Evolutionary conservation across 1,140 invertebrate genomes (phyloP), one percentile per base, ranked within the genome.

Genomic region (Drosophila equinoxialis): DNA sequence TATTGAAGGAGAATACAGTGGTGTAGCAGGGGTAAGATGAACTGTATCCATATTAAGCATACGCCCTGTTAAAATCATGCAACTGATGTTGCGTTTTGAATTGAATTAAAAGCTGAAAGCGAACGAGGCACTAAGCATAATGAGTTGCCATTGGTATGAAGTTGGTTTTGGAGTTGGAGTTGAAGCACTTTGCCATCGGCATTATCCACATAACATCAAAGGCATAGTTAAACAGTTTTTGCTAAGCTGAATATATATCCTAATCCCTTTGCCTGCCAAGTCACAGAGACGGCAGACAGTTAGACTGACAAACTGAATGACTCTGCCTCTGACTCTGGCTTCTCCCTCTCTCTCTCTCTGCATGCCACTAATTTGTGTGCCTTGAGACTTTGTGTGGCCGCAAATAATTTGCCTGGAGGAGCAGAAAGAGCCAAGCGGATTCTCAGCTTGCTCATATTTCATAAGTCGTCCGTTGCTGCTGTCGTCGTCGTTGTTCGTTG

Each of bases 221-320:
- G 74, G 65, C 71, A 86, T 78, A 77, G 82, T 81, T 86, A 70
- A 75, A 75, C 68, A 65, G 82, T 69, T 86, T 81, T 67, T 78
- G 70, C 67, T 65, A 74, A 66, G 60, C 68, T 45, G 59, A 70
- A 76, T 51, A 51, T 51, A 51, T 51, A 51, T 51, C 45, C 45
- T 51, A 51, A 51, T 51, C 45, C 45, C 17, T 51, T 51, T 51
- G 45, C 45, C 45, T 51, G 17, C 45, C 45, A 51, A 51, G 17
- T 54, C 33, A 66, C 37, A 33, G 45, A 74, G 37, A 39, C 37
- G 37, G 37, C 62, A 37, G 41, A 26, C 4, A 51, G 17, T 10
- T n/a, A 51, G 45, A 51, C 45, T 23, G 45, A 23, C 45, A 51
- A 3, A 51, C 45, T 51, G 45, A 51, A 20, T 51, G 45, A 51